These are phyloP conservation scores for Euproctis similis DNA, from an alignment of 2,888 invertebrate genomes.

Conservation along the genomic window DNA sequence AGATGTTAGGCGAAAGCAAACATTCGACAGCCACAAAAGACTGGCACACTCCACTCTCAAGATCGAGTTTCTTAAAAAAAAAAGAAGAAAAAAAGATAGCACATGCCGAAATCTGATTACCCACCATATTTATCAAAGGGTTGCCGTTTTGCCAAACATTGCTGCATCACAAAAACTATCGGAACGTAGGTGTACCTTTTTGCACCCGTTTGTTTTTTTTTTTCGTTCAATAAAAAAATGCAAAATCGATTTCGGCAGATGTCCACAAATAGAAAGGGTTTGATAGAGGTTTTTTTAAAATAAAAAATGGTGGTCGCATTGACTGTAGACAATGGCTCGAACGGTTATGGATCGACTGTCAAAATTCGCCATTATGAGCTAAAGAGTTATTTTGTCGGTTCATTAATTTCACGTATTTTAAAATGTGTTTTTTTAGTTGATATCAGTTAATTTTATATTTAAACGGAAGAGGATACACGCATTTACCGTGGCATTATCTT, in stretches of 20 bases:
- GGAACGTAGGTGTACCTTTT: conserved; percentile 46
- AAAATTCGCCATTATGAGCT: conserved; percentile 53
- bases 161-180: conserved; percentile 51
- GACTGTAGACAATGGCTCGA: conserved; percentile 54
- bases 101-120: conserved; percentile 76
- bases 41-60: conserved; percentile 65
- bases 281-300: conserved; percentile 48
- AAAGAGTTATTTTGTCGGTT: conserved; percentile 45
- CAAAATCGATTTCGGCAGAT: conserved; percentile 74
- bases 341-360: conserved; percentile 63
- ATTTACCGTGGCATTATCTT: conserved; percentile 8
- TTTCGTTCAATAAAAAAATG: conserved; percentile 64
- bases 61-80: conserved; percentile 65
- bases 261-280: conserved; percentile 71
- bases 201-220: conserved; percentile 64
- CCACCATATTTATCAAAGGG: conserved; percentile 67
- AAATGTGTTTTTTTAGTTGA: conserved; percentile 23
- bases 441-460: conserved; percentile 19
- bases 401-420: conserved; percentile 35
- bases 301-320: conserved; percentile 57
- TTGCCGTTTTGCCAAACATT: conserved; percentile 61
- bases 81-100: conserved; percentile 51
- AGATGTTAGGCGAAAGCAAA: conserved; percentile 63
- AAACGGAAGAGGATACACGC: conserved; percentile 29
- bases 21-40: conserved; percentile 61